Conservation (phyloP, 2,113 vertebrate genomes). For the Cacatua alba region DNA sequence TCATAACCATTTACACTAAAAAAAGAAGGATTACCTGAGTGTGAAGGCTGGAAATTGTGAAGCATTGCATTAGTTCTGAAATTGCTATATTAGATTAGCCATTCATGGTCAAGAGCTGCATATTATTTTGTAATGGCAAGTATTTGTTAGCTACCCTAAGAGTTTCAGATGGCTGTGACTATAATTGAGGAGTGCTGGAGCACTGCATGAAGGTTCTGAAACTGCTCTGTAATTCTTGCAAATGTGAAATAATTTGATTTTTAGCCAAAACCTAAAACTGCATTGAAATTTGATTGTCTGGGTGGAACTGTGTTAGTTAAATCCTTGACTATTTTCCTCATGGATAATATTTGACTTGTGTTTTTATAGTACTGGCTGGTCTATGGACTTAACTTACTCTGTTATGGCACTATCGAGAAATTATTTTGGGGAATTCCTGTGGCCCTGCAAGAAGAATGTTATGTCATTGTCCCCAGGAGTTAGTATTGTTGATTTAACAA, state of each 20-base stretch:
- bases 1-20: not conserved
- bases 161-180: not conserved
- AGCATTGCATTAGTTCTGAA: not conserved
- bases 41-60: not conserved
- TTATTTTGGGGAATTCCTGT: not conserved
- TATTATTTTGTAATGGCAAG: not conserved
- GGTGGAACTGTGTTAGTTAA: not conserved
- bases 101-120: not conserved
- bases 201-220: not conserved
- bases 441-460: not conserved
- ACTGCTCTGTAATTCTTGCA: not conserved
- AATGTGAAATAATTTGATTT: not conserved
- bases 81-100: not conserved
- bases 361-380: not conserved
- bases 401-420: not conserved
- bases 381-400: not conserved
- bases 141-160: not conserved
- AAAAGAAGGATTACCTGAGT: not conserved
- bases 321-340: not conserved
- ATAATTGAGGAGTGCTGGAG: not conserved
- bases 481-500: not conserved
- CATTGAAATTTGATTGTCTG: not conserved
- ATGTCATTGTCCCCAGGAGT: fast-evolving
- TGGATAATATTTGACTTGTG: not conserved
- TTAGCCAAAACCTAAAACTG: not conserved